Evolutionary conservation across 2,113 vertebrate species (phyloP).

Genomic region (Seriola dumerili): DNA sequence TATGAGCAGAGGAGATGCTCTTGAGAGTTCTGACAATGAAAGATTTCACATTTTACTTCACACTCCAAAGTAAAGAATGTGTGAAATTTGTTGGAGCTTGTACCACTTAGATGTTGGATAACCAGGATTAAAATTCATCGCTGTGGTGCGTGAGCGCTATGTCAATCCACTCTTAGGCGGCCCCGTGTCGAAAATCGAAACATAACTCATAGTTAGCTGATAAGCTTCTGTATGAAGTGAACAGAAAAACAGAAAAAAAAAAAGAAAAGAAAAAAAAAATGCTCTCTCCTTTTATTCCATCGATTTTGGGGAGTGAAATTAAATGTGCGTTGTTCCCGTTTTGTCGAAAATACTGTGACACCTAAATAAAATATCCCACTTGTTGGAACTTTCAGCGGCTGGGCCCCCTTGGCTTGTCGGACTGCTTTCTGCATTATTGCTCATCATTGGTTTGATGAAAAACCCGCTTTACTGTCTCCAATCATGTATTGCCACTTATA

Average conservation of each 20-base stretch:
- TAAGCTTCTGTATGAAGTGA: conserved; percentile 12
- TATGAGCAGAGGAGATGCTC: conserved; percentile 35
- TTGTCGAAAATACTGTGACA: background rate
- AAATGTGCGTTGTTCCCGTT: conserved; percentile 1
- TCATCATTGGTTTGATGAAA: conserved; percentile 33
- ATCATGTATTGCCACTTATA: conserved; percentile 24
- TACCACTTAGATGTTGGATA: background rate
- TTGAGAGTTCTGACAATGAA: conserved; percentile 29
- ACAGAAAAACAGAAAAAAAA: background rate
- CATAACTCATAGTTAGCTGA: conserved; percentile 21
- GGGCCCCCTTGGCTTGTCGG: conserved; percentile 9
- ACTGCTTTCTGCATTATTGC: conserved; percentile 8
- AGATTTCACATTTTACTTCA: conserved; percentile 26
- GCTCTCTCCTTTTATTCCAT: background rate
- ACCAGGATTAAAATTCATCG: conserved; percentile 15
- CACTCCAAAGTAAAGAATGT: conserved; percentile 7
- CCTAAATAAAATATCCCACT: conserved; percentile 27
- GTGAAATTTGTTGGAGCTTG: conserved; percentile 2
- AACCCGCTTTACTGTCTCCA: conserved; percentile 12
- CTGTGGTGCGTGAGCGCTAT: conserved; percentile 4
- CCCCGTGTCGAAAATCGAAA: conserved; percentile 20
- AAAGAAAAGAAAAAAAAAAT: background rate
- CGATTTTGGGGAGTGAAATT: background rate
- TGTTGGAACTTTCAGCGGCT: background rate
- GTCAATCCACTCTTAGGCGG: conserved; percentile 12